Conservation (phyloP, 2,113 vertebrate species). For the Muntiacus muntjak region DNA sequence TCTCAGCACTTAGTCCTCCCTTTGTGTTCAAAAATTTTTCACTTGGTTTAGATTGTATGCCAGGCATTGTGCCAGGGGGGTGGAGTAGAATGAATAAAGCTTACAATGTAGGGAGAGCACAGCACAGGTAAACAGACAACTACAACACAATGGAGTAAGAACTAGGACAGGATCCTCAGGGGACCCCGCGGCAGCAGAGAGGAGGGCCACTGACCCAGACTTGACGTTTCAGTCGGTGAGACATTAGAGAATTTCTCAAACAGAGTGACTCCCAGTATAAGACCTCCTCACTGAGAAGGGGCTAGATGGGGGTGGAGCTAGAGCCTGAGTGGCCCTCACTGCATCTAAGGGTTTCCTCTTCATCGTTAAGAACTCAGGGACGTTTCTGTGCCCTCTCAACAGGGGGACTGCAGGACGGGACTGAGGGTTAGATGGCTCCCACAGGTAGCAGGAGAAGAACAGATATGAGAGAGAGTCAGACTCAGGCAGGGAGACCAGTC, state of each 20-base stretch:
- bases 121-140: not conserved
- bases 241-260: not conserved
- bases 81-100: not conserved
- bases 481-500: not conserved
- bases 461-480: not conserved
- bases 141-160: too few species aligned
- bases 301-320: not conserved
- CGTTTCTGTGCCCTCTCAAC: not conserved
- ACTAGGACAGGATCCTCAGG: not conserved
- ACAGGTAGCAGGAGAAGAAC: not conserved
- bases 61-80: not conserved
- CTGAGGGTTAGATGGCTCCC: not conserved
- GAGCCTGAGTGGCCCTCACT: not conserved
- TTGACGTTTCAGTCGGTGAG: not conserved
- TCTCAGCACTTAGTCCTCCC: not conserved
- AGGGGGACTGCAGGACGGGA: rapidly evolving
- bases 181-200: not conserved
- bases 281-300: not conserved
- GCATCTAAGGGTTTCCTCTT: not conserved
- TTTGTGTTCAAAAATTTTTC: not conserved
- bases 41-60: not conserved
- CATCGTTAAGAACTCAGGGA: not conserved
- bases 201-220: not conserved
- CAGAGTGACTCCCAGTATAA: not conserved
- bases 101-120: not conserved